Percentiles rank a stretch among this genome's conserved stretches.
Evolutionary conservation across 1,140 invertebrate genomes (phyloP).

Genomic region (Agrilus planipennis): DNA sequence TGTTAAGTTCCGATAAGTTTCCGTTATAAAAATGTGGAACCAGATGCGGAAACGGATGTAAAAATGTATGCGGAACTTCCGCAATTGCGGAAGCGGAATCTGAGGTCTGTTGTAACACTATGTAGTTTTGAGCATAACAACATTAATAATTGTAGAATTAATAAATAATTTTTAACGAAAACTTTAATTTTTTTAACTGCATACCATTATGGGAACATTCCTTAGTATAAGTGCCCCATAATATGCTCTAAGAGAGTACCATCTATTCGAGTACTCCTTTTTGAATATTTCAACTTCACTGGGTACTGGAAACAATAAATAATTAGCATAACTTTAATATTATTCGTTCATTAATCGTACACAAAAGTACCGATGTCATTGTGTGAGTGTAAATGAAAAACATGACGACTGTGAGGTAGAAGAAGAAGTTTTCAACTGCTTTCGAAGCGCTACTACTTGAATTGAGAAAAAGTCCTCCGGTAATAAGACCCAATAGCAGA

Average conservation of each 20-base stretch:
- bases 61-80: no score
- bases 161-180: no score
- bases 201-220: constrained; percentile 5
- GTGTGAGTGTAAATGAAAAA: constrained; percentile 3
- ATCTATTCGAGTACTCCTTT: constrained; percentile 5
- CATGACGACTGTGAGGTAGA: neutral
- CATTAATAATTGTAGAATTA: no score
- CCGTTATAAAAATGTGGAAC: no score
- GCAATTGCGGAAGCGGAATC: no score
- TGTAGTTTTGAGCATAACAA: no score
- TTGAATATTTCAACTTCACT: constrained; percentile 4
- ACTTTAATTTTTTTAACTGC: no score
- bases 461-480: neutral
- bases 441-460: neutral
- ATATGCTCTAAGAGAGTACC: constrained; percentile 7
- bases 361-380: constrained; percentile 4
- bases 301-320: constrained; percentile 5
- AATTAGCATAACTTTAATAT: neutral
- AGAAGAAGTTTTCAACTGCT: constrained; percentile 1
- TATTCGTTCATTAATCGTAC: neutral
- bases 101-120: no score
- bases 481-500: neutral
- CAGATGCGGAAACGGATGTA: no score
- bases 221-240: constrained; percentile 1
- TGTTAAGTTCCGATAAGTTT: no score